A percentile compares a stretch with the other conserved stretches of the same genome.
These are phyloP conservation scores for Falco cherrug DNA, from an alignment of 2,797 vertebrate genomes.

Conservation along the genomic window DNA sequence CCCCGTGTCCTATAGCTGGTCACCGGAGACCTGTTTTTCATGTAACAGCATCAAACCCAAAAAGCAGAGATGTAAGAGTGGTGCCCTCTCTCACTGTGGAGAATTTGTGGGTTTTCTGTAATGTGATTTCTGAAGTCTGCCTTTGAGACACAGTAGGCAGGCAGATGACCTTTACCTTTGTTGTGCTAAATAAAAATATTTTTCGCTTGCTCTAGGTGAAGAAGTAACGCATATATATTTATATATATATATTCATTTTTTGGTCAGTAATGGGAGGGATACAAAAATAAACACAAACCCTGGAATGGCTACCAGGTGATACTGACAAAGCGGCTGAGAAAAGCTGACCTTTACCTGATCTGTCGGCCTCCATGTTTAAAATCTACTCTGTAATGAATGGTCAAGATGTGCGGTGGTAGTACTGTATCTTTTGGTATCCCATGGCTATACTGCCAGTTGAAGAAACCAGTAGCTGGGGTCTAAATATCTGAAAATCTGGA, in stretches of 20 bases:
- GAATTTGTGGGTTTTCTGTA: background rate
- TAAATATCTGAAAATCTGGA: background rate
- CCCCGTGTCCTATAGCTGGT: background rate
- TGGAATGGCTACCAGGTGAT: background rate
- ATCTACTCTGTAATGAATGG: background rate
- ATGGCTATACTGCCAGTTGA: background rate
- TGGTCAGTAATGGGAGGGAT: no score
- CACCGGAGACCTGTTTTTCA: background rate
- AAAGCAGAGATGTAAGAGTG: background rate
- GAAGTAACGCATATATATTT: background rate
- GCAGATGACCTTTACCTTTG: background rate
- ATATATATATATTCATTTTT: no score
- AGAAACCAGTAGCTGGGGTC: background rate
- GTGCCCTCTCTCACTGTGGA: background rate
- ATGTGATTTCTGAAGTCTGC: background rate
- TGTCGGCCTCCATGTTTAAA: background rate
- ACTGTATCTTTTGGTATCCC: background rate
- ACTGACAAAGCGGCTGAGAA: background rate
- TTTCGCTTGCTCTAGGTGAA: background rate
- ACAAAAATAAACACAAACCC: background rate
- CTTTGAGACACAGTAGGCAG: background rate
- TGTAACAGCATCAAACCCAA: fast-evolving
- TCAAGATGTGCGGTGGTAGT: background rate
- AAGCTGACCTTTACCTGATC: background rate
- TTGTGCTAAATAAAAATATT: background rate